Base-by-base conservation (phyloP, 2,888 invertebrate species). In the Dexiosoma caninum region DNA sequence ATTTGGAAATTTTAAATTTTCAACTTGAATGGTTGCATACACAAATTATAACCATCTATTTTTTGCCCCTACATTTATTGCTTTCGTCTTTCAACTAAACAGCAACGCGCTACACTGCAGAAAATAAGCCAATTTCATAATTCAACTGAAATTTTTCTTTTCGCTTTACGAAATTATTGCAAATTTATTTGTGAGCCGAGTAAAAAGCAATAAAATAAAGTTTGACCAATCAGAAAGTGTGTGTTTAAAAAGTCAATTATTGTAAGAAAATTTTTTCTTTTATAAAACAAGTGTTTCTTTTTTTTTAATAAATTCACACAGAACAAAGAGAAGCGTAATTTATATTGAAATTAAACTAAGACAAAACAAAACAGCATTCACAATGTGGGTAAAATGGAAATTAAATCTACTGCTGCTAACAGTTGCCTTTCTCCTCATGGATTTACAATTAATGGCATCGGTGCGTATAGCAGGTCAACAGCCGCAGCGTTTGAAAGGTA, bases 401-500 rank as follows among this genome's bases (percentile, higher is more conserved):
- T 83, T 85, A 78, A 84, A 79, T 78, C 83, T 83, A 83, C 86
- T 85, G 85, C 85, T 85, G 85, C 85, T 87, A 83, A 85, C 83
- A 76, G 82, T 84, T 51, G 80, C 85, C 51, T 84, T 86, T 78
- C 78, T 86, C 51, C 62, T 87, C 55, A 84, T 86, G 87, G 87
- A 87, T 85, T 83, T 85, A 85, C 85, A 84, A 78, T 76, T 82
- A 72, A 79, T 83, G 71, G 83, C 83, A 86, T 91, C 92, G 82
- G 90, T 91, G 85, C 92, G 92, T 89, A 91, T 93, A 84, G 91
- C 92, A 90, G 83, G 84, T 40, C 84, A 84, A 90, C 92, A 87
- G 89, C 92, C 55, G 12, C 92, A 86, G 86, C 90, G 92, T 88
- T 91, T 92, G 87, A 92, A 92, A 92, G 92, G 92, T 92, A 91